Evolutionary conservation across 2,888 invertebrate genomes (phyloP).

Genomic region (Heliconius ismenius): DNA sequence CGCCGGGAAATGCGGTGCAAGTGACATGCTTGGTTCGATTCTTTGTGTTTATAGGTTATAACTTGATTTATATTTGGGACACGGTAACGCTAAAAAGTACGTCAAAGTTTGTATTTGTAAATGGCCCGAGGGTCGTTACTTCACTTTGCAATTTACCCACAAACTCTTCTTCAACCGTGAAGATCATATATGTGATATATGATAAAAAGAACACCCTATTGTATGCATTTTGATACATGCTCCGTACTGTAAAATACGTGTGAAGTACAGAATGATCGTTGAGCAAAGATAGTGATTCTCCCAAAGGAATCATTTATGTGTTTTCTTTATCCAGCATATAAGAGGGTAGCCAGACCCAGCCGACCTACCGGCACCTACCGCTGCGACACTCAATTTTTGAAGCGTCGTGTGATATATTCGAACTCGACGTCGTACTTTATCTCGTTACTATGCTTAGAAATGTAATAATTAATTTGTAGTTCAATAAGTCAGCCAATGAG

Average conservation of each 20-base stretch:
- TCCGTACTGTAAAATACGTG: background rate
- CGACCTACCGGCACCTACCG: no score
- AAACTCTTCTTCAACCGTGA: background rate
- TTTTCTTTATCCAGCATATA: background rate
- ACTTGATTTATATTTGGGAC: no score
- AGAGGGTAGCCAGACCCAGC: background rate
- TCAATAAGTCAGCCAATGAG: background rate
- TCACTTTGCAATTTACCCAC: constrained; percentile 14
- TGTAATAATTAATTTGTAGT: background rate
- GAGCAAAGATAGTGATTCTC: background rate
- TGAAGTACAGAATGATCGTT: background rate
- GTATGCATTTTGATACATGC: background rate
- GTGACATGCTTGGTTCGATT: background rate
- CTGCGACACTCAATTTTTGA: no score
- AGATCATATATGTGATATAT: background rate
- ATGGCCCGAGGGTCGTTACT: constrained; percentile 15
- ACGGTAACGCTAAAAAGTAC: background rate
- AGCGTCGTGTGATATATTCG: background rate
- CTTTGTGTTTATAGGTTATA: background rate
- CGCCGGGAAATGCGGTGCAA: constrained; percentile 15
- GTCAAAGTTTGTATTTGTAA: constrained; percentile 6
- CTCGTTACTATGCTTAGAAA: background rate
- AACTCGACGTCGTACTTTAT: background rate
- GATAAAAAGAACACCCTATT: background rate
- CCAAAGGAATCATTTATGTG: background rate